Conservation (phyloP, 2,888 invertebrate genomes). For the Neelides folsomi region DNA sequence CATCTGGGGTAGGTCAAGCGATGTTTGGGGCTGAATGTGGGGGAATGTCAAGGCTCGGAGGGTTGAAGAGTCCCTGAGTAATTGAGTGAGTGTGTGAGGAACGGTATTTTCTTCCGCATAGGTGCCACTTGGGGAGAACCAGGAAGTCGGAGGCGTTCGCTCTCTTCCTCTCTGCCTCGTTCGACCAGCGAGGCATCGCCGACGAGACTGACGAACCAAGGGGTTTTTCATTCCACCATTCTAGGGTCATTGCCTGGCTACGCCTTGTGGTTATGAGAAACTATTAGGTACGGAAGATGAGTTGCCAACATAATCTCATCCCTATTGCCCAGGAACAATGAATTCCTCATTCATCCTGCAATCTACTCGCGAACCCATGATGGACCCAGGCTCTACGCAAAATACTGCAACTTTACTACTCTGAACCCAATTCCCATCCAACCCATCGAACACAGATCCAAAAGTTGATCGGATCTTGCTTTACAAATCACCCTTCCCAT, state of each 20-base stretch:
- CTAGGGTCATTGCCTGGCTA: conserved; percentile 30
- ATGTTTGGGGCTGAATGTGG: too few relatives aligned
- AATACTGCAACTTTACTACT: not conserved
- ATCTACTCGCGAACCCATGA: conserved; percentile 5
- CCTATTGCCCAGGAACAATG: conserved; percentile 1
- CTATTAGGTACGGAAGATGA: not conserved
- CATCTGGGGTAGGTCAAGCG: too few relatives aligned
- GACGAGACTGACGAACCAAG: not conserved
- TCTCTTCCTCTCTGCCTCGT: not conserved
- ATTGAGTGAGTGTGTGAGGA: conserved; percentile 12
- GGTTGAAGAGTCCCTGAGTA: too few relatives aligned
- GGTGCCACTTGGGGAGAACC: conserved; percentile 24
- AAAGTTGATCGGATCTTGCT: too few relatives aligned
- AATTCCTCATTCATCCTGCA: not conserved
- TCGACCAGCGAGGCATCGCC: conserved; percentile 2
- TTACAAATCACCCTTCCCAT: too few relatives aligned
- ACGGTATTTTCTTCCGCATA: conserved; percentile 31
- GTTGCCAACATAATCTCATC: conserved; percentile 5
- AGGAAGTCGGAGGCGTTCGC: conserved; percentile 21
- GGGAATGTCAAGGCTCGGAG: too few relatives aligned
- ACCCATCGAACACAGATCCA: too few relatives aligned
- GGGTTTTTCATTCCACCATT: not conserved
- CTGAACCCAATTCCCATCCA: not conserved
- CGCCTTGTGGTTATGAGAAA: conserved; percentile 19
- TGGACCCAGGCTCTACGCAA: not conserved